Evolutionary conservation across 1,140 invertebrate species (phyloP).

Genomic region (Leptonema lineaticorne): DNA sequence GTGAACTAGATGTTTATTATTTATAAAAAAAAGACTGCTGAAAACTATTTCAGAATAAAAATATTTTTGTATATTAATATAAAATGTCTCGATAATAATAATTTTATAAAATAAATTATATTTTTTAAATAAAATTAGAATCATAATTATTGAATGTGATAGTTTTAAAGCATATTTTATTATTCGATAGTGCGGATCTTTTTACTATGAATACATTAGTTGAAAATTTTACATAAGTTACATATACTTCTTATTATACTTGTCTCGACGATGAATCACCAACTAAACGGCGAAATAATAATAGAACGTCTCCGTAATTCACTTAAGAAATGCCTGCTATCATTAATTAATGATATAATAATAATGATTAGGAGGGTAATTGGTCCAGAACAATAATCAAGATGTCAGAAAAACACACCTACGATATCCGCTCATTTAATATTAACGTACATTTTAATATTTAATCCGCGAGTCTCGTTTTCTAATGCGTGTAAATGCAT

Average conservation of each 20-base stretch:
- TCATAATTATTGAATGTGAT: not conserved
- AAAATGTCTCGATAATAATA: no score
- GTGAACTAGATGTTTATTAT: no score
- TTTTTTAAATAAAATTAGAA: no score
- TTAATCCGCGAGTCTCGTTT: no score
- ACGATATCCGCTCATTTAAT: slow-evolving; percentile 27
- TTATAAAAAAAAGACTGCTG: no score
- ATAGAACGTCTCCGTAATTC: slow-evolving; percentile 23
- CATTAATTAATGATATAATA: slow-evolving; percentile 31
- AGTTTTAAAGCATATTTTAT: not conserved
- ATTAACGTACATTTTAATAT: no score
- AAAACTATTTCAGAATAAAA: no score
- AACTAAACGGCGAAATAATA: not conserved
- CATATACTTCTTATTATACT: not conserved
- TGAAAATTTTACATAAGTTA: slow-evolving; percentile 17
- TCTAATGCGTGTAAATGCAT: no score
- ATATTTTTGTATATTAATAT: no score
- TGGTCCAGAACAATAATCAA: slow-evolving; percentile 7
- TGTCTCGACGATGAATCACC: slow-evolving; percentile 9
- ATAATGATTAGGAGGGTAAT: slow-evolving; percentile 22
- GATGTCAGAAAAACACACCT: slow-evolving; percentile 18
- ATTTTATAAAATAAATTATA: no score
- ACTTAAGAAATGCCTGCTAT: slow-evolving; percentile 11
- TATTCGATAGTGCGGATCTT: not conserved
- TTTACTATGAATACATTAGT: not conserved